These are phyloP conservation scores for Cheilosia grossa DNA, from an alignment of 2,888 invertebrate species.

Conservation along the genomic window DNA sequence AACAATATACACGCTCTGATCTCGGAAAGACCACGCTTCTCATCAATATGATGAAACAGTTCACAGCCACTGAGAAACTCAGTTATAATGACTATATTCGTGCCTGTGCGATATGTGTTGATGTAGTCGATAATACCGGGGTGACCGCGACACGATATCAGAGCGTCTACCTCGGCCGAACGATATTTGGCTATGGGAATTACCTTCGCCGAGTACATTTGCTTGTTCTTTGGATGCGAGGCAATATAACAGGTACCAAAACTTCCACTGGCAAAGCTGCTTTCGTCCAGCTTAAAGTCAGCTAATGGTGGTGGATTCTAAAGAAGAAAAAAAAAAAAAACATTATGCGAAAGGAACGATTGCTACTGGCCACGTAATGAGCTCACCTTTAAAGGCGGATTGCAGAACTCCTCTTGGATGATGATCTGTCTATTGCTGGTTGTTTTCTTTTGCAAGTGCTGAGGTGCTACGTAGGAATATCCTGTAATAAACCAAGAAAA, in stretches of 20 bases:
- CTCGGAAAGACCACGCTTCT: conserved; percentile 88
- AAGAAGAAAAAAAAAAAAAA: background rate
- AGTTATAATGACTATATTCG: conserved; percentile 94
- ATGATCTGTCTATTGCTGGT: conserved; percentile 52
- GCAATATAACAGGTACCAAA: conserved; percentile 80
- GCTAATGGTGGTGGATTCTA: conserved; percentile 78
- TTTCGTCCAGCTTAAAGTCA: conserved; percentile 78
- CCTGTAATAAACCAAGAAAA: conserved; percentile 84
- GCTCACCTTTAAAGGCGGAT: conserved; percentile 78
- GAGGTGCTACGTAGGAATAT: conserved; percentile 97
- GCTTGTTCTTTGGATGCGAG: conserved; percentile 76
- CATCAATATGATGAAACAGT: conserved; percentile 87
- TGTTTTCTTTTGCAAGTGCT: conserved; percentile 77
- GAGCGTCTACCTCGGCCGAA: conserved; percentile 88
- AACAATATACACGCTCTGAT: conserved; percentile 91
- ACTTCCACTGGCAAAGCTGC: conserved; percentile 76
- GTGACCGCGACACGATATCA: conserved; percentile 94
- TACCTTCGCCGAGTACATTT: conserved; percentile 77
- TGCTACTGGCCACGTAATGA: background rate
- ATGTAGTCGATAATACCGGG: conserved; percentile 92
- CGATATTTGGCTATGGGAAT: conserved; percentile 79
- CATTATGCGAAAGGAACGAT: background rate
- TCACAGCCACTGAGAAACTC: conserved; percentile 94
- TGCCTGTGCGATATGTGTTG: conserved; percentile 93
- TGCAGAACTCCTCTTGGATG: conserved; percentile 78